Evolutionary conservation across 2,888 invertebrate species (phyloP), one percentile per base, ranked within the genome.

Genomic region (Onchidella celtica): DNA sequence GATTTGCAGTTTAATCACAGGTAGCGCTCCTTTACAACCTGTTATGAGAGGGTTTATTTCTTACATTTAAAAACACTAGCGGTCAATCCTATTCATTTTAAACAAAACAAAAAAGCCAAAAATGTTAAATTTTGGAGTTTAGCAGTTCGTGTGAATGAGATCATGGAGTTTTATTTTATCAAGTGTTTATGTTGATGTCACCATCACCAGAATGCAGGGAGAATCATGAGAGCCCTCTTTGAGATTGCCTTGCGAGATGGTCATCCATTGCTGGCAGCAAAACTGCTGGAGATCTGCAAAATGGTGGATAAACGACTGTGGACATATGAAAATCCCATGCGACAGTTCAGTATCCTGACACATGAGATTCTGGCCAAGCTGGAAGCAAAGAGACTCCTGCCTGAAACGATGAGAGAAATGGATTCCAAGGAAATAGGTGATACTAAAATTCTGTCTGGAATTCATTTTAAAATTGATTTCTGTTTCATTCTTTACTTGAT

Each of bases 291-390:
- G 87, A 95, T 99, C 91, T 96, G 98, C 47, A 98, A 98, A 94
- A 97, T 97, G 96, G 95, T 99, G 85, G 99, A 99, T 92, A 95
- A 96, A 3, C 96, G 97, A 90, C 95, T 97, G 87, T 99, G 99
- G 99, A 95, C 96, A 86, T 96, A 95, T 91, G 96, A 96, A 92
- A 96, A 96, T 83, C 97, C 98, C 0, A 94, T 99, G 92, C 94
- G 97, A 17, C 99, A 99, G 93, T 93, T 94, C 84, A 85, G 89
- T 6, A 84, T 88, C 34, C 94, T 98, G 77, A 95, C 96, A n/a
- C 94, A 94, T 0, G 97, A 97, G 86, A 95, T 97, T 0, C 94
- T 98, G 83, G 95, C 95, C 34, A 97, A 97, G 91, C 95, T 98
- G 4, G 97, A 98, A 91, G 95, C 89, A 4, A 95, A 95, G 0